These are phyloP conservation scores for Hemaris fuciformis DNA, from an alignment of 2,888 invertebrate genomes.

Conservation along the genomic window DNA sequence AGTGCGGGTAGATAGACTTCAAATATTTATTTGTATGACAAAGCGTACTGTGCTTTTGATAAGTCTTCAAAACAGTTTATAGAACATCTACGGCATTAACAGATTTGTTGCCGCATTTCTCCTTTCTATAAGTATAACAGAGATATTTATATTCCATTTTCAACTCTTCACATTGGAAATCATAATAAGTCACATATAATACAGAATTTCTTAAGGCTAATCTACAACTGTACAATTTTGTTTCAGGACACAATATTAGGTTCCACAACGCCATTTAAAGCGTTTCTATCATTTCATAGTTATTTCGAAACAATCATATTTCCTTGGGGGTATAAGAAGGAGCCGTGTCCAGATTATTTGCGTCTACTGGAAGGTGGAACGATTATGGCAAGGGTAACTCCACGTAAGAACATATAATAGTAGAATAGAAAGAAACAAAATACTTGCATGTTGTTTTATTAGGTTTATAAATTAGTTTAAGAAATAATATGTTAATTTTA, in stretches of 20 bases:
- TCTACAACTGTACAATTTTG: background rate
- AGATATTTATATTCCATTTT: too few relatives aligned
- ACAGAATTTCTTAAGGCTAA: too few relatives aligned
- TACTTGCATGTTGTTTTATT: too few relatives aligned
- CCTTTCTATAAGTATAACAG: too few relatives aligned
- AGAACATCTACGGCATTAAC: too few relatives aligned
- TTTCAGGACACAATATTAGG: conserved; percentile 67
- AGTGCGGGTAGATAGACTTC: conserved; percentile 55
- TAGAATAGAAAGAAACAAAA: conserved; percentile 19
- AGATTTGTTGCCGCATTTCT: too few relatives aligned
- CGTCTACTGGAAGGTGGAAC: conserved; percentile 62
- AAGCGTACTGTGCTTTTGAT: too few relatives aligned
- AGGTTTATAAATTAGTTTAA: too few relatives aligned
- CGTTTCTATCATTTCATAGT: conserved; percentile 72
- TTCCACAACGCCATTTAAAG: conserved; percentile 59
- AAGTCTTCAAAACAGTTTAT: too few relatives aligned
- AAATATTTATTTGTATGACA: background rate
- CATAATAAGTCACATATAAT: too few relatives aligned
- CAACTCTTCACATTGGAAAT: too few relatives aligned
- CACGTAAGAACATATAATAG: conserved; percentile 33
- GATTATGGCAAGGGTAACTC: conserved; percentile 68
- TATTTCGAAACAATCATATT: conserved; percentile 73
- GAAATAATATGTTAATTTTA: too few relatives aligned
- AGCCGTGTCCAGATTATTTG: conserved; percentile 67
- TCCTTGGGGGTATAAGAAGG: conserved; percentile 67